These are phyloP conservation scores for Sebastes diploproa DNA, from an alignment of 2,797 vertebrate species.

Conservation along the genomic window DNA sequence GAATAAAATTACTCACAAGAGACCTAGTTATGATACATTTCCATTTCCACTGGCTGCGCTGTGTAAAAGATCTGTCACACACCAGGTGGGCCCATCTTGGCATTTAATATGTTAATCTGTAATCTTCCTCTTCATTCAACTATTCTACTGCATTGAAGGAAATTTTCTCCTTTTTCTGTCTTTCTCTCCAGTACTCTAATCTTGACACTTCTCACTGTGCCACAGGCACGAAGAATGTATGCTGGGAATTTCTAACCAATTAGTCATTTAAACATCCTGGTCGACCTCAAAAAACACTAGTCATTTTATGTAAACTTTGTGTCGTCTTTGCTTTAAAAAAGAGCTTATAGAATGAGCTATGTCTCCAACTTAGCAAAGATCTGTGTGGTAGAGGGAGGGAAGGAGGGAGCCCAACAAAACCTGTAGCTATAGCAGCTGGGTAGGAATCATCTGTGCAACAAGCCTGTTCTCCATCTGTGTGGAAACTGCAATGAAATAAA, in stretches of 20 bases:
- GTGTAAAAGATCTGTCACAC: constrained; percentile 69
- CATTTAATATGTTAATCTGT: constrained; percentile 80
- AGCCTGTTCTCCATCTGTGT: background rate
- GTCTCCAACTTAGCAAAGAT: background rate
- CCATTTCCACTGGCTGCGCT: constrained; percentile 63
- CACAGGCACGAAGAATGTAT: constrained; percentile 41
- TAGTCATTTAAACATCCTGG: constrained; percentile 14
- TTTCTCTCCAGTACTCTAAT: constrained; percentile 31
- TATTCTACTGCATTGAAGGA: constrained; percentile 53
- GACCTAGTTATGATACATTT: constrained; percentile 65
- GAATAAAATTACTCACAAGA: constrained; percentile 63
- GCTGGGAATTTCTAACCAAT: background rate
- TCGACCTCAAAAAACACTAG: constrained; percentile 5
- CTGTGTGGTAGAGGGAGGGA: background rate
- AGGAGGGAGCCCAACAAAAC: background rate
- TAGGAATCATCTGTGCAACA: background rate
- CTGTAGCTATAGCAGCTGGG: constrained; percentile 1
- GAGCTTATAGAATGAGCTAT: background rate
- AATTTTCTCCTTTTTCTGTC: constrained; percentile 12
- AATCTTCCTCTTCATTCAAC: constrained; percentile 70
- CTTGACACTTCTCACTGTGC: constrained; percentile 53
- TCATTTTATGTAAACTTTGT: background rate
- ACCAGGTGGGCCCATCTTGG: constrained; percentile 74
- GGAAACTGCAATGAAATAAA: constrained; percentile 3
- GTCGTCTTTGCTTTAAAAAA: background rate